A percentile compares a stretch with the other conserved stretches of the same genome.
These are phyloP conservation scores for Arge pagana DNA, from an alignment of 2,888 invertebrate genomes.

Conservation along the genomic window DNA sequence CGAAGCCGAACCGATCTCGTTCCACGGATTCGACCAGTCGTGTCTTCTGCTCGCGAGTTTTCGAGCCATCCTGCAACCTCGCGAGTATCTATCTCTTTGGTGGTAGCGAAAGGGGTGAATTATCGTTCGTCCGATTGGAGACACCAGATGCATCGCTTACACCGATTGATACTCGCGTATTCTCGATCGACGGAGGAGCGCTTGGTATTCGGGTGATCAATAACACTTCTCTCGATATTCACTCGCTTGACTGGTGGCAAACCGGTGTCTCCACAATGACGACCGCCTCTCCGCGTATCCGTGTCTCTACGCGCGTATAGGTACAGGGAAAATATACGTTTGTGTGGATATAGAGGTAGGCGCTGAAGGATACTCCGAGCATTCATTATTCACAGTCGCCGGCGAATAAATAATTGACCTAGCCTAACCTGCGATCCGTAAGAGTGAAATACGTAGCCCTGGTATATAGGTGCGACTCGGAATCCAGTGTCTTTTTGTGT, in stretches of 20 bases:
- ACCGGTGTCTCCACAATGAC: no score
- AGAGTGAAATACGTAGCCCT: constrained; percentile 2
- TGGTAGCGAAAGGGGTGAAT: no score
- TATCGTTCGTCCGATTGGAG: no score
- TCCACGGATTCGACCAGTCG: no score
- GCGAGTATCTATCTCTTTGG: no score
- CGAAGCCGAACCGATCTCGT: no score
- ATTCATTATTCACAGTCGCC: constrained; percentile 52
- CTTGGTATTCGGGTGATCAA: constrained; percentile 51
- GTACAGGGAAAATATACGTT: neutral
- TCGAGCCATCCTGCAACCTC: no score
- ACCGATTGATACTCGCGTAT: neutral
- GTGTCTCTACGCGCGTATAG: neutral
- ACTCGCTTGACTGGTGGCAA: no score
- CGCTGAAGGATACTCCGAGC: constrained; percentile 34
- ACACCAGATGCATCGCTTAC: no score
- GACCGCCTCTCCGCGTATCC: neutral
- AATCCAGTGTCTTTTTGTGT: constrained; percentile 7
- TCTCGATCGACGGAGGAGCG: neutral
- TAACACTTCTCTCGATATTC: constrained; percentile 37
- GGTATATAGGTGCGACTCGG: neutral
- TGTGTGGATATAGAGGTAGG: neutral
- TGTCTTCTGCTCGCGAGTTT: no score
- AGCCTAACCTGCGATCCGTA: constrained; percentile 12
- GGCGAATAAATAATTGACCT: constrained; percentile 53